Evolutionary conservation across 2,888 invertebrate genomes (phyloP), one percentile per base, ranked within the genome.

Genomic region (Protonemura montana): DNA sequence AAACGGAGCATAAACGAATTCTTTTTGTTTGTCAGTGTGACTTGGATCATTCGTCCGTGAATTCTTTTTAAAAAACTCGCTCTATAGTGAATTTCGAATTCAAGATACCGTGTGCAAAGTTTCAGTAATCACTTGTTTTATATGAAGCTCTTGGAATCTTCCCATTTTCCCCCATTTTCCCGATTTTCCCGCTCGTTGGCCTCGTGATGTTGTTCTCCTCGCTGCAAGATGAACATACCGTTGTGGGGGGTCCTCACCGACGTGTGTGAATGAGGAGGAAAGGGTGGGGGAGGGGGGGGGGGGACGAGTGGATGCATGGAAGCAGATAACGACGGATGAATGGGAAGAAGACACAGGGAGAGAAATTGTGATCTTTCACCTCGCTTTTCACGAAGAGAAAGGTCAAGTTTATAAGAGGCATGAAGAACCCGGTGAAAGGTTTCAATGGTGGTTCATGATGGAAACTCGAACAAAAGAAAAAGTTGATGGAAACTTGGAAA

Each of bases 1-100:
- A 59, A 59, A 59, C 59, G 59, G 59, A 21, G 59, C 59, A 59
- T 59, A 59, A 59, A 35, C 35, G 59, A 59, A 59, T 59, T 59
- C 59, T 59, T 59, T 59, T 21, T 59, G 7, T 59, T 7, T 21
- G 59, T 21, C 59, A 59, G 21, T 21, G 59, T 59, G 59, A 59
- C 59, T 59, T 13, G 59, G 21, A 16, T 10, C 59, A 21, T 59
- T 59, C 59, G 59, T 10, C 59, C 59, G 59, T 59, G 59, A 59
- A 59, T 59, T 59, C 21, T 3, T 21, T 21, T 59, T 59, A 13
- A 35, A 10, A 35, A 35, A 3, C 35, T 59, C 16, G 59, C 16
- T 59, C 41, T 3, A 21, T 21, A 10, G 59, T 16, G 13, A 59
- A 21, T 2, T 10, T 7, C 59, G 59, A 21, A 13, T 59, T 21